These are phyloP conservation scores for Kryptopterus vitreolus DNA, from an alignment of 2,797 vertebrate genomes.

Conservation along the genomic window DNA sequence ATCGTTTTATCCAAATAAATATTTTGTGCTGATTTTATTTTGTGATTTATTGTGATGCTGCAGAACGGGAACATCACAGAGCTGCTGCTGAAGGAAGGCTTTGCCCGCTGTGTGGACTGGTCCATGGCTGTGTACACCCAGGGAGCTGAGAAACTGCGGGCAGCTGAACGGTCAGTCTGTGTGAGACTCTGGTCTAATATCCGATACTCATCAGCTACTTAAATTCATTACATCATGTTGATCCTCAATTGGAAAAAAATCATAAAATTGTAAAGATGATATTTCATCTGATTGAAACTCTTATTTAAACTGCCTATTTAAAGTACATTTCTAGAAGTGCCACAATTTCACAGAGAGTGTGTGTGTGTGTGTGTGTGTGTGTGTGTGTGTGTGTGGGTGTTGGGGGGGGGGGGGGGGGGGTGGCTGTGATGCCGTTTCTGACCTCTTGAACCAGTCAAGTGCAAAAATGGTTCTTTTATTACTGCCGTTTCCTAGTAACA, in stretches of 20 bases:
- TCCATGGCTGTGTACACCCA: slow-evolving; percentile 95
- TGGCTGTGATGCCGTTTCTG: not conserved
- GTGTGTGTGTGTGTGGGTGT: too few relatives aligned
- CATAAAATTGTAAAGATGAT: not conserved
- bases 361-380: too few relatives aligned
- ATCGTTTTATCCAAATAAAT: too few relatives aligned
- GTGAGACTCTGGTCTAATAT: not conserved
- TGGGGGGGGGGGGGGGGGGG: too few relatives aligned
- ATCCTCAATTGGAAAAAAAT: not conserved
- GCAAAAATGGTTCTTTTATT: not conserved
- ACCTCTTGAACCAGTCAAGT: not conserved
- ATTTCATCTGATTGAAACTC: not conserved
- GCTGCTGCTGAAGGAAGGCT: slow-evolving; percentile 92
- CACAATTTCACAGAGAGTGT: not conserved
- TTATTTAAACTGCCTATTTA: not conserved
- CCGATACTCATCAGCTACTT: not conserved
- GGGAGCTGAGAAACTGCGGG: slow-evolving; percentile 91
- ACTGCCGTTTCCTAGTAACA: not conserved
- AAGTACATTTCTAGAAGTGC: not conserved
- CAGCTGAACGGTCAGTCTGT: slow-evolving; percentile 84
- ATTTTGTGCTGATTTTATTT: too few relatives aligned
- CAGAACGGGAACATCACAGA: slow-evolving; percentile 98
- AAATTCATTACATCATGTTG: not conserved
- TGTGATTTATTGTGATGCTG: not conserved
- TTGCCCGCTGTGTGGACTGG: slow-evolving; percentile 97